phyloP scores from a whole-genome alignment of 2,888 invertebrate genomes.

The Apamea monoglypha region DNA sequence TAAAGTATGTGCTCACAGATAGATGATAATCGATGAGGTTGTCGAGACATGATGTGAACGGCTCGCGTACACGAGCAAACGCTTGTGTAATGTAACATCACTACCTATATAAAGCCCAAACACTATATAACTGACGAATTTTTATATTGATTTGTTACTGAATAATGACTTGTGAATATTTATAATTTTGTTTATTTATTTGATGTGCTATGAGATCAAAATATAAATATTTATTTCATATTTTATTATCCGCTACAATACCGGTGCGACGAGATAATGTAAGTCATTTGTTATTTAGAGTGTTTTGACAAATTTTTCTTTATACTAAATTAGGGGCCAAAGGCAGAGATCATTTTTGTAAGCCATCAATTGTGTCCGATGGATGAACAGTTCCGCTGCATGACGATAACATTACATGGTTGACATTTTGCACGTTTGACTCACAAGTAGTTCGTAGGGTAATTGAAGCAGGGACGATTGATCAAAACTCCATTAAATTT shows the following conservation, averaged over 20 bases:
- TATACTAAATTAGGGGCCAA: constrained; percentile 79
- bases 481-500: constrained; percentile 33
- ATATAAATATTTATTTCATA: constrained; percentile 72
- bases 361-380: constrained; percentile 85
- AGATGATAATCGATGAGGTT: constrained; percentile 59
- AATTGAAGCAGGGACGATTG: constrained; percentile 56
- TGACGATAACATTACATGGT: constrained; percentile 79
- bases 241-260: constrained; percentile 85
- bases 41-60: constrained; percentile 53
- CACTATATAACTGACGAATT: constrained; percentile 11
- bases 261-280: constrained; percentile 89
- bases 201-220: constrained; percentile 57
- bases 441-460: constrained; percentile 78
- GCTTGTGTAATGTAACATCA: constrained; percentile 28
- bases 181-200: constrained; percentile 43
- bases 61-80: constrained; percentile 26
- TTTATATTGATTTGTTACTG: constrained; percentile 26
- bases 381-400: constrained; percentile 84
- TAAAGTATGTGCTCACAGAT: constrained; percentile 53
- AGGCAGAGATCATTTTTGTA: constrained; percentile 74
- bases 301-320: constrained; percentile 81
- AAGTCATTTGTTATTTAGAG: constrained; percentile 86
- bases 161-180: constrained; percentile 47
- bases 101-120: constrained; percentile 24
- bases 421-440: constrained; percentile 81